Evolutionary conservation across 2,888 invertebrate species (phyloP).

Genomic region (Zaprionus lineosus): DNA sequence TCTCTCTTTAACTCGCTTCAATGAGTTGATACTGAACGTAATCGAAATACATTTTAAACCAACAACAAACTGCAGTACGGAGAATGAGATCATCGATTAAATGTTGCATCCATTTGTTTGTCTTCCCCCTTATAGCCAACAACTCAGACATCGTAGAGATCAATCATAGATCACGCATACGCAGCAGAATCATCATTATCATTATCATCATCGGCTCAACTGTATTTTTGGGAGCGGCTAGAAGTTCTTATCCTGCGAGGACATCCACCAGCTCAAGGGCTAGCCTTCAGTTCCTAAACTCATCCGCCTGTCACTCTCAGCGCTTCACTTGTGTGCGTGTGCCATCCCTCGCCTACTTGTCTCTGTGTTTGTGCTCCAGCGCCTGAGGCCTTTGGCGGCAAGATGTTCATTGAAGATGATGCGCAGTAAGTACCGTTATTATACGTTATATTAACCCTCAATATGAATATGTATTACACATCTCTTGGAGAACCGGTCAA

Average conservation of each 20-base stretch:
- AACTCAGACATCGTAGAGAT: constrained; percentile 7
- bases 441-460: too few species aligned
- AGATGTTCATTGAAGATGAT: constrained; percentile 82
- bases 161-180: constrained; percentile 10
- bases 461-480: too few species aligned
- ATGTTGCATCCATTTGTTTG: constrained; percentile 59
- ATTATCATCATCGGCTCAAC: constrained; percentile 25
- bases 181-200: too few species aligned
- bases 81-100: constrained; percentile 49
- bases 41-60: too few species aligned
- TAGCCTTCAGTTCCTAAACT: constrained; percentile 10
- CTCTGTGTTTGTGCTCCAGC: constrained; percentile 18
- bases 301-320: constrained; percentile 4
- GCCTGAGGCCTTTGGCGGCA: constrained; percentile 38
- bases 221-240: constrained; percentile 20
- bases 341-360: too few species aligned
- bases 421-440: constrained; percentile 80
- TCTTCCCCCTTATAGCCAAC: constrained; percentile 29
- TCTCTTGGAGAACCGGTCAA: too few species aligned
- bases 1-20: too few species aligned
- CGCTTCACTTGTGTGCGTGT: constrained; percentile 13
- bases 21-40: too few species aligned
- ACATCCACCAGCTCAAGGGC: constrained; percentile 10
- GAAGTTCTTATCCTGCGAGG: constrained; percentile 11
- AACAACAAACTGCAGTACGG: constrained; percentile 20